Evolutionary conservation across 2,888 invertebrate species (phyloP).

Genomic region (Salticus scenicus): DNA sequence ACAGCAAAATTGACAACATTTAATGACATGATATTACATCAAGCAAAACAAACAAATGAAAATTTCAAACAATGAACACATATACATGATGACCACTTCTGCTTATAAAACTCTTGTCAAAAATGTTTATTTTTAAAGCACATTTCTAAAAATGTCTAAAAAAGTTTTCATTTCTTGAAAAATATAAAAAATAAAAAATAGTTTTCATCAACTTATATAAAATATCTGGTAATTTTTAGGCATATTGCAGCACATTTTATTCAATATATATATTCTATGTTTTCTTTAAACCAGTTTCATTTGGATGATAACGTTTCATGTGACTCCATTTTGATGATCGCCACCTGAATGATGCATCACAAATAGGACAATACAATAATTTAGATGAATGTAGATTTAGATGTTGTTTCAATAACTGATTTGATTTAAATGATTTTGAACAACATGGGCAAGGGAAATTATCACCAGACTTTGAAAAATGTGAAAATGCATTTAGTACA

Average conservation of each 20-base stretch:
- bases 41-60: no score
- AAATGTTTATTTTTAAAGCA: no score
- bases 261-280: not conserved
- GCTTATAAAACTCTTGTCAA: no score
- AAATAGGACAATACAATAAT: constrained; percentile 33
- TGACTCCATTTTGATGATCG: constrained; percentile 54
- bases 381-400: constrained; percentile 55
- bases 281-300: constrained; percentile 4
- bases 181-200: not conserved
- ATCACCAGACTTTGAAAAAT: constrained; percentile 9
- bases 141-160: no score
- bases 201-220: not conserved
- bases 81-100: no score
- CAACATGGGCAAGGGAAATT: constrained; percentile 35
- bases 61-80: no score
- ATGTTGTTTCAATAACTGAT: constrained; percentile 54
- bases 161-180: not conserved
- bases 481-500: not conserved
- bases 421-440: constrained; percentile 41
- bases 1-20: no score
- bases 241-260: not conserved
- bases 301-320: constrained; percentile 33
- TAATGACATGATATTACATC: no score
- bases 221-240: not conserved
- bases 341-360: constrained; percentile 58